Evolutionary conservation across 2,113 vertebrate species (phyloP), one percentile per base, ranked within the genome.

Genomic region (Dicrurus megarhynchus): DNA sequence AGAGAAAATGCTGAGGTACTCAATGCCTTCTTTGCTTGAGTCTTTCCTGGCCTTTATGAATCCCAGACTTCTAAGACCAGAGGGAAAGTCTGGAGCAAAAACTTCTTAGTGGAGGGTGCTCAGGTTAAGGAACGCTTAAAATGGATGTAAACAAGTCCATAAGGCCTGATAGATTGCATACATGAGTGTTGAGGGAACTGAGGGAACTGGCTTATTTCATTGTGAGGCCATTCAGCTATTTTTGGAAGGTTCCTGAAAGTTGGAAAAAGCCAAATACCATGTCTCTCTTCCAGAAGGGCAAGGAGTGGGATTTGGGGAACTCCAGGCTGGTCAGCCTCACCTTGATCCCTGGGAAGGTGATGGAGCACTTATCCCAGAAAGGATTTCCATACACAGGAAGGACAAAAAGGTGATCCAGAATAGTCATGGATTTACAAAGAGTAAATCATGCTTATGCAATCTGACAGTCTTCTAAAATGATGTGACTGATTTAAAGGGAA

Each of bases 221-320:
- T 63, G 32, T 68, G 44, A 49, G 28, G 11, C n/a, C 9, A 10
- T 44, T 81, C n/a, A 59, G 2, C 20, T 63, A 4, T 32, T 28
- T 77, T 74, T 59, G 39, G 44, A 85, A 85, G 10, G 4, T 68
- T 85, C 28, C 57, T 73, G 23, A 77, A 28, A 77, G 32, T 53
- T 7, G 13, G 37, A 1, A 11, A 19, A 63, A 50, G 23, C 0
- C 2, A 33, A 42, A 32, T 22, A 33, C 19, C 23, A 13, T 11
- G n/a, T 16, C 13, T 61, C 17, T 70, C 42, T 73, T 67, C 49
- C 24, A 46, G 63, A 71, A 81, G 24, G n/a, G 22, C 19, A 57
- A 57, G 13, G 60, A 82, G 39, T 18, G 53, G 13, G 35, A 41
- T 68, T 19, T 76, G 21, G 16, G 18, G 18, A 71, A 21, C 37